Percentiles rank a stretch among this genome's conserved stretches.
phyloP scores from a whole-genome alignment of 2,888 invertebrate species.

The Phoenoteleia sp. region DNA sequence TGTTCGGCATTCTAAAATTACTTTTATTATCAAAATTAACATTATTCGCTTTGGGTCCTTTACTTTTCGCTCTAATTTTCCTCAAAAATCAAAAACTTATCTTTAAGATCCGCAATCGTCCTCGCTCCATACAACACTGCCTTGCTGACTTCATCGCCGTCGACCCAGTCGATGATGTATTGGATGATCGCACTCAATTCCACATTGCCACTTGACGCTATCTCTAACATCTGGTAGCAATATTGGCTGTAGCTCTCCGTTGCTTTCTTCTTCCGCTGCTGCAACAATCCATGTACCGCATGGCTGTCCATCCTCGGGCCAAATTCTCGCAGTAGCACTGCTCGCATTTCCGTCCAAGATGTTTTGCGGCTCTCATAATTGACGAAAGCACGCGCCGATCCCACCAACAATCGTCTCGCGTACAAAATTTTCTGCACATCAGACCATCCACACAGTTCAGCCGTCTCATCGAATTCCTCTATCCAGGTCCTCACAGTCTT shows the following conservation, averaged over 20 bases:
- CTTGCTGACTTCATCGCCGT: constrained; percentile 56
- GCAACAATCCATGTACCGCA: constrained; percentile 22
- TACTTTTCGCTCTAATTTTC: constrained; percentile 36
- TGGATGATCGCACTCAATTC: constrained; percentile 46
- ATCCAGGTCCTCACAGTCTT: constrained; percentile 33
- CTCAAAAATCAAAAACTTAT: constrained; percentile 18
- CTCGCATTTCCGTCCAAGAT: constrained; percentile 39
- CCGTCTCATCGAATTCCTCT: not conserved
- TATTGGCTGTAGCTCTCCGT: constrained; percentile 55
- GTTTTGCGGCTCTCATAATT: constrained; percentile 29
- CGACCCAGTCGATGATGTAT: constrained; percentile 16
- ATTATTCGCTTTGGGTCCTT: not conserved
- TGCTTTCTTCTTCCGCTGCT: constrained; percentile 33
- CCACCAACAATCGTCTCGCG: constrained; percentile 52
- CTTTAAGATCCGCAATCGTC: constrained; percentile 51
- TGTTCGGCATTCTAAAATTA: not conserved
- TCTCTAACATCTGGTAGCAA: constrained; percentile 57
- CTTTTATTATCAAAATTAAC: not conserved
- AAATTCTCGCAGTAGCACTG: constrained; percentile 27
- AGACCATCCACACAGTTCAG: constrained; percentile 45
- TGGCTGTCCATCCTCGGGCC: constrained; percentile 9
- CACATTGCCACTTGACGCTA: constrained; percentile 46
- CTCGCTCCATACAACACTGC: constrained; percentile 52
- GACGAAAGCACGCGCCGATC: constrained; percentile 39
- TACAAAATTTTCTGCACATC: constrained; percentile 50